These are phyloP conservation scores for Dolichallabes microphthalmus DNA, from an alignment of 2,113 vertebrate species.

Conservation along the genomic window DNA sequence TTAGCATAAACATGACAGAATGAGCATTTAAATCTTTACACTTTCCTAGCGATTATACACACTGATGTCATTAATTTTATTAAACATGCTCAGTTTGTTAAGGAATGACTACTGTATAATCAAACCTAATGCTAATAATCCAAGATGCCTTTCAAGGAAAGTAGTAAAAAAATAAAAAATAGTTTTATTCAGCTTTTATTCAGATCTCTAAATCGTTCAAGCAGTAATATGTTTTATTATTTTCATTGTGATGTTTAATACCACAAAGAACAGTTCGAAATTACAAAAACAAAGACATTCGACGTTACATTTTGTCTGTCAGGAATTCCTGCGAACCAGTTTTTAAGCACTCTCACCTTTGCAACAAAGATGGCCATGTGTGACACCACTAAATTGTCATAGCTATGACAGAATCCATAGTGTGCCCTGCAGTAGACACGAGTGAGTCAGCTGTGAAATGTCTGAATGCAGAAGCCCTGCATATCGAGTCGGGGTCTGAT, in stretches of 20 bases:
- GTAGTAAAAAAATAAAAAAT: too few relatives aligned
- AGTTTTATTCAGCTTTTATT: neutral
- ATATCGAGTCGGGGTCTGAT: conserved; percentile 16
- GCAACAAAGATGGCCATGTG: neutral
- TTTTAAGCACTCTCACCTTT: neutral
- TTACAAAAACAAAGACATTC: too few relatives aligned
- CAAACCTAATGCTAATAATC: neutral
- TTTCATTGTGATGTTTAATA: neutral
- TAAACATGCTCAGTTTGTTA: neutral
- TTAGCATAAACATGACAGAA: neutral
- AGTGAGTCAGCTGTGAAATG: conserved; percentile 15
- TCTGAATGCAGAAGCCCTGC: neutral
- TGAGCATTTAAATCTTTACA: neutral
- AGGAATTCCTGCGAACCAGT: neutral
- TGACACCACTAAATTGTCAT: neutral
- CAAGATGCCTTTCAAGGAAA: neutral
- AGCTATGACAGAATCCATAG: neutral
- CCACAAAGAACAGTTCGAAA: neutral
- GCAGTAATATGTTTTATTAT: too few relatives aligned
- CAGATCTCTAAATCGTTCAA: neutral
- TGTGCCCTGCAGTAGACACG: neutral
- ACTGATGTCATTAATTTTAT: neutral
- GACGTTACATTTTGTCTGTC: neutral
- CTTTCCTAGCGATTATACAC: neutral
- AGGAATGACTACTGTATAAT: neutral